Percentiles rank a stretch among this genome's conserved stretches.
These are phyloP conservation scores for Tenthredo distinguenda DNA, from an alignment of 2,888 invertebrate genomes.

Conservation along the genomic window DNA sequence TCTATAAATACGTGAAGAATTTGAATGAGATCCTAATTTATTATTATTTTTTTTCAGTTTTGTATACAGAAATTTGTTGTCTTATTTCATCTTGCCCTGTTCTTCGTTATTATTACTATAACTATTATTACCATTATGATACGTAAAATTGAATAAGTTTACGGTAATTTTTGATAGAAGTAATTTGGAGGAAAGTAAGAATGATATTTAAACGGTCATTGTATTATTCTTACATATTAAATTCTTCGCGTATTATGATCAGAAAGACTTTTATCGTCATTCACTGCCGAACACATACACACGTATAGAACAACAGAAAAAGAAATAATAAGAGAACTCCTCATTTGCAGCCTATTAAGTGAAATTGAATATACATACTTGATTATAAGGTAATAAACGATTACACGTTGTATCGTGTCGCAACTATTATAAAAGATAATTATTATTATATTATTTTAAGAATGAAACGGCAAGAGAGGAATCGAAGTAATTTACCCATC, in stretches of 20 bases:
- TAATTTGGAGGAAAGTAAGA: neutral
- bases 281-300: neutral
- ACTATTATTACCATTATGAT: neutral
- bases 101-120: neutral
- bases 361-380: neutral
- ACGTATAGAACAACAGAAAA: neutral
- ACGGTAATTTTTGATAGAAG: neutral
- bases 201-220: neutral
- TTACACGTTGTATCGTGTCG: neutral
- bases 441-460: neutral
- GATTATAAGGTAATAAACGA: neutral
- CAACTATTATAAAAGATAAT: neutral
- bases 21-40: no score
- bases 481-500: neutral
- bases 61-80: neutral
- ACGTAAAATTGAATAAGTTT: conserved; percentile 3
- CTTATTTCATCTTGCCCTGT: neutral
- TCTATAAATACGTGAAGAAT: no score
- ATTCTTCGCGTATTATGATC: neutral
- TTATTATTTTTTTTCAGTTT: neutral
- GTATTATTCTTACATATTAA: neutral
- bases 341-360: neutral
- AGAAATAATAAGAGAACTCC: neutral
- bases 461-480: neutral
- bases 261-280: neutral